Base-by-base conservation (phyloP, 1,140 invertebrate species). In the Panagrolaimus sp. region DNA sequence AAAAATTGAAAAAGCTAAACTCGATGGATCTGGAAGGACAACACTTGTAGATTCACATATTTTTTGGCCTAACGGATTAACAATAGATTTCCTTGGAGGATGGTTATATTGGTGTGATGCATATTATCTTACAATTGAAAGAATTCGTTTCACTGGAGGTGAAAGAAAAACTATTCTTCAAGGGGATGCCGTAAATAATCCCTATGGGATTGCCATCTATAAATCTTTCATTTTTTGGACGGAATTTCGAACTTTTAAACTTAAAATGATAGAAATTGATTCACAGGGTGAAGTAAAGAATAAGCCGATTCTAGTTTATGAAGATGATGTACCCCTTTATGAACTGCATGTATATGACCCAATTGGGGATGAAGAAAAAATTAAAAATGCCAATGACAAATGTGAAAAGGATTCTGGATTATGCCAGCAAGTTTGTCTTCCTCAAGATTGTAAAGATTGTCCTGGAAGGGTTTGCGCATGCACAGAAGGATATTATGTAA, bases 31-130 rank as follows among this genome's bases (percentile, higher is more conserved):
- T 13, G 23, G 31, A 25, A 20, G 63, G 4, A 46, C 23, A 25
- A 47, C 20, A 0, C 42, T 64, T 9, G 63, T 64, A 13, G 20
- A 20, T 9, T 23, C 13, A 20, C 27, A 64, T 11, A 64, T 64
- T 1, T 11, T 13, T 31, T 64, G 63, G 63, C 63, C 63, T 0
- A 64, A 64, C 31, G 63, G 63, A n/a, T 9, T 64, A 11, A 31
- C 63, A n/a, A 11, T 64, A 1, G 63, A 64, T 47, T 27, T 45
- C 42, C 11, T 7, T n/a, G 20, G 31, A 4, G 63, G 45, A 5
- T 64, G 63, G 63, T 23, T 64, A 4, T 64, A 64, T 31, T 64
- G 63, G 63, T 64, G 63, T 47, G 63, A 64, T 31, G 42, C 25
- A 1, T 64, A 64, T 47, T 64, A 44, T 47, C 42, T 20, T 9